These are phyloP conservation scores for Cynaeus angustus DNA, from an alignment of 2,888 invertebrate genomes.

Conservation along the genomic window DNA sequence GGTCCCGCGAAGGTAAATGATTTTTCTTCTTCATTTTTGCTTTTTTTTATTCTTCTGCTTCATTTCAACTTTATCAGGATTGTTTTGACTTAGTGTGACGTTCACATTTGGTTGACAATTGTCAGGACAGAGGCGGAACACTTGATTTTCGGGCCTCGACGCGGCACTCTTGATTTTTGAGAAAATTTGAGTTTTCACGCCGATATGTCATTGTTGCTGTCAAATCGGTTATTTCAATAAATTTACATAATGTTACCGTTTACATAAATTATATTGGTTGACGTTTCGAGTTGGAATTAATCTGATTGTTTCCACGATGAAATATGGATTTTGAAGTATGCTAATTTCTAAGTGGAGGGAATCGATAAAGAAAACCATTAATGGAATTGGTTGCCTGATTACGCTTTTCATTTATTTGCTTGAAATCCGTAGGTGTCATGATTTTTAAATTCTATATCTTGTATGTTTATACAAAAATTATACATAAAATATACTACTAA, in stretches of 20 bases:
- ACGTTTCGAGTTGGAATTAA: not conserved
- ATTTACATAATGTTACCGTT: not conserved
- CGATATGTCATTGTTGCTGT: not conserved
- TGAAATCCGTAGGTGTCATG: no score
- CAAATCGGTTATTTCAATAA: conserved; percentile 1
- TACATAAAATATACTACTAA: no score
- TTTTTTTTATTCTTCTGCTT: no score
- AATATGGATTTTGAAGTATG: no score
- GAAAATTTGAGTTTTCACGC: no score
- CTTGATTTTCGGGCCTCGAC: conserved; percentile 5
- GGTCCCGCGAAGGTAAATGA: conserved; percentile 67
- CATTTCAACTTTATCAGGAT: conserved; percentile 72
- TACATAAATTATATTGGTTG: not conserved
- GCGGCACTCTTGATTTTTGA: conserved; percentile 2
- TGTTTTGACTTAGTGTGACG: conserved; percentile 64
- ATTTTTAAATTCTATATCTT: no score
- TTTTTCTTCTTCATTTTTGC: conserved; percentile 71
- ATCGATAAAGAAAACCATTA: no score
- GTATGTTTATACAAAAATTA: no score
- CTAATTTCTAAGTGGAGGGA: no score
- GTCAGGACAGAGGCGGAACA: conserved; percentile 16
- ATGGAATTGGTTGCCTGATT: no score
- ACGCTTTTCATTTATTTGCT: no score
- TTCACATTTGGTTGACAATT: conserved; percentile 41
- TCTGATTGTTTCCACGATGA: no score